Conservation (phyloP, 1,140 invertebrate genomes). For the Harlomillsia oculata region DNA sequence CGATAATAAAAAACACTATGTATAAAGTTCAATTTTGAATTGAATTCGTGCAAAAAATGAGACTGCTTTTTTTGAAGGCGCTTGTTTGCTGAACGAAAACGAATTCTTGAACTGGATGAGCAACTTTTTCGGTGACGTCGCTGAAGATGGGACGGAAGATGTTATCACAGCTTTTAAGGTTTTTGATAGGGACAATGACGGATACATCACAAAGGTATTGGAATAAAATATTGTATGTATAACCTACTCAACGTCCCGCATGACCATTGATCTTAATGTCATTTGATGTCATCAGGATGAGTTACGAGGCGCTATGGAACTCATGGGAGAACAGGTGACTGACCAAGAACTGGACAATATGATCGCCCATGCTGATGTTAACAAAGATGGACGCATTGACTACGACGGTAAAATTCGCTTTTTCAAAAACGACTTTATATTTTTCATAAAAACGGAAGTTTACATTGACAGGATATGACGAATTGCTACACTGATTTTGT, state of each 20-base stretch:
- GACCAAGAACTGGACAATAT: conserved; percentile 61
- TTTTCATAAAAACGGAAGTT: no score
- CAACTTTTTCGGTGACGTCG: conserved; percentile 38
- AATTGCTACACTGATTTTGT: no score
- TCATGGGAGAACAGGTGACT: conserved; percentile 63
- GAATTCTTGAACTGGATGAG: conserved; percentile 26
- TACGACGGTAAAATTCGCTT: conserved; percentile 54
- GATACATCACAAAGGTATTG: conserved; percentile 53
- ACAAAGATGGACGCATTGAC: conserved; percentile 64
- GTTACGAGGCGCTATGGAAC: conserved; percentile 60
- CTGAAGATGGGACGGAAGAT: conserved; percentile 56
- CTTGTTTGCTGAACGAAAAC: conserved; percentile 55
- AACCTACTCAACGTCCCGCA: no score
- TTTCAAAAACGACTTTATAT: neutral
- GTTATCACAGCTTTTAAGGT: conserved; percentile 65
- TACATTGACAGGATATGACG: no score
- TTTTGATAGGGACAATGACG: conserved; percentile 65
- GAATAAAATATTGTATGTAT: no score
- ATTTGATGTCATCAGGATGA: conserved; percentile 50
- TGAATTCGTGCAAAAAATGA: neutral
- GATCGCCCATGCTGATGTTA: conserved; percentile 58
- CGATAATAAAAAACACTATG: neutral
- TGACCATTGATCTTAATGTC: neutral
- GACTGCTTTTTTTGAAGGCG: conserved; percentile 42
- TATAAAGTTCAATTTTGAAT: neutral